phyloP scores from a whole-genome alignment of 2,113 vertebrate genomes.

The Saguinus imperator region DNA sequence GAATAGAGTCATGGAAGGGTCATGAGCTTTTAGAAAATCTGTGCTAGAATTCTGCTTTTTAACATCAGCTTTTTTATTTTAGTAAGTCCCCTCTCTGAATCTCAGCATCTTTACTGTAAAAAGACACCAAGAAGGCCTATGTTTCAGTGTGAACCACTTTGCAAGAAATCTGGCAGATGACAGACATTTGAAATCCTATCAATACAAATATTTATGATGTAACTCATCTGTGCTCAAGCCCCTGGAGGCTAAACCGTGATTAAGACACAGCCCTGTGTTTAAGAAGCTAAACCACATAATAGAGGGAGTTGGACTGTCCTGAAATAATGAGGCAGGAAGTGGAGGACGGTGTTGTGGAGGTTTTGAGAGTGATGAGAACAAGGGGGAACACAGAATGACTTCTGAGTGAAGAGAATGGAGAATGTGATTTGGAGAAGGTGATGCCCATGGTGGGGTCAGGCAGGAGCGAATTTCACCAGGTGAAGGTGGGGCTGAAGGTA shows the following conservation, averaged over 20 bases:
- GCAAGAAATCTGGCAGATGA: background rate
- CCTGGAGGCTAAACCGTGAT: background rate
- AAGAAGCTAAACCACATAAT: background rate
- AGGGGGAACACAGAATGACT: background rate
- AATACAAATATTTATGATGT: background rate
- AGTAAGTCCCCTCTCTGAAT: background rate
- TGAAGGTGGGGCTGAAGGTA: accelerated
- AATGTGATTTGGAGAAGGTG: background rate
- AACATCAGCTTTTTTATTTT: background rate
- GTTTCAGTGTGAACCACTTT: background rate
- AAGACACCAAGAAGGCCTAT: background rate
- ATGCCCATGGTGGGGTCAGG: background rate
- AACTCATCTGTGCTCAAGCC: background rate
- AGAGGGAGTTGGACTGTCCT: background rate
- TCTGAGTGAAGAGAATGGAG: background rate
- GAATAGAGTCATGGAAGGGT: background rate
- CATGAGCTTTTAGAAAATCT: background rate
- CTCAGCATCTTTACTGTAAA: background rate
- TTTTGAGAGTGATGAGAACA: background rate
- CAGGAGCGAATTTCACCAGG: background rate
- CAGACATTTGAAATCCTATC: background rate
- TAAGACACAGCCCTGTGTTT: background rate
- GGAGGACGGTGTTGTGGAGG: background rate
- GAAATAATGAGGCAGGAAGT: background rate
- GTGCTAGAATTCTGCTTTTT: background rate